Evolutionary conservation across 92 coral and sea anemone species (phyloP).

Genomic region (Epizoanthus fatuus): DNA sequence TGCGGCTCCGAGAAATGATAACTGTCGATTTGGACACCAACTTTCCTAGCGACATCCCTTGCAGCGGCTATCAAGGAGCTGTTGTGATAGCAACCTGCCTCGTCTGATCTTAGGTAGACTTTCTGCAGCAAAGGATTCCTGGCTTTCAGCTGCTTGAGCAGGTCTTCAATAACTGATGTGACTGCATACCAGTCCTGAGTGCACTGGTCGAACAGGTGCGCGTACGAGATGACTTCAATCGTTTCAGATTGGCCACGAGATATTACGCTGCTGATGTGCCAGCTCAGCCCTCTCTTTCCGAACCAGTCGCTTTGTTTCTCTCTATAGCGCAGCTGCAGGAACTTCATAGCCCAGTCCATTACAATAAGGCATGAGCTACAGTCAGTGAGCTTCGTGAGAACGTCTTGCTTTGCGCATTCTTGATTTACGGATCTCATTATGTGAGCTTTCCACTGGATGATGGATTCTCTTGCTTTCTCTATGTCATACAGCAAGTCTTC

Average conservation of each 20-base stretch:
- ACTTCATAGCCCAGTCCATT: slow-evolving; percentile 94
- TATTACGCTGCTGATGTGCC: slow-evolving; percentile 81
- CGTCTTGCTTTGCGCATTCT: slow-evolving; percentile 77
- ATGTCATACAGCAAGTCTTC: slow-evolving; percentile 81
- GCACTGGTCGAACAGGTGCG: slow-evolving; percentile 84
- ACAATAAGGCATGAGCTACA: slow-evolving; percentile 68
- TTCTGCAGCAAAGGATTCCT: slow-evolving; percentile 53
- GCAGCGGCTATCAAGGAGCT: slow-evolving; percentile 72
- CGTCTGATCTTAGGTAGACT: slow-evolving; percentile 64
- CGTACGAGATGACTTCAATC: slow-evolving; percentile 72
- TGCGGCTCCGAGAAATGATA: slow-evolving; percentile 89
- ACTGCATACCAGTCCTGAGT: slow-evolving; percentile 90
- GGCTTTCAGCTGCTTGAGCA: slow-evolving; percentile 63
- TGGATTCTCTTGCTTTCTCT: slow-evolving; percentile 62
- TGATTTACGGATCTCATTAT: slow-evolving; percentile 81
- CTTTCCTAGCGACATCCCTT: slow-evolving; percentile 65
- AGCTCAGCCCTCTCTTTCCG: slow-evolving; percentile 79
- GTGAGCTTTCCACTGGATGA: slow-evolving; percentile 87
- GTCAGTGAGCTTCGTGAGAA: slow-evolving; percentile 61
- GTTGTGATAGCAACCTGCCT: slow-evolving; percentile 85
- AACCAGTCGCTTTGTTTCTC: slow-evolving; percentile 87
- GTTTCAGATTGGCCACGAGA: slow-evolving; percentile 51
- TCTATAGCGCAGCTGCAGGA: slow-evolving; percentile 79
- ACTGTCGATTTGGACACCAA: background rate
- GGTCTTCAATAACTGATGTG: slow-evolving; percentile 78